Base-by-base conservation (phyloP, 2,888 invertebrate genomes). In the Caenorhabditis becei region DNA sequence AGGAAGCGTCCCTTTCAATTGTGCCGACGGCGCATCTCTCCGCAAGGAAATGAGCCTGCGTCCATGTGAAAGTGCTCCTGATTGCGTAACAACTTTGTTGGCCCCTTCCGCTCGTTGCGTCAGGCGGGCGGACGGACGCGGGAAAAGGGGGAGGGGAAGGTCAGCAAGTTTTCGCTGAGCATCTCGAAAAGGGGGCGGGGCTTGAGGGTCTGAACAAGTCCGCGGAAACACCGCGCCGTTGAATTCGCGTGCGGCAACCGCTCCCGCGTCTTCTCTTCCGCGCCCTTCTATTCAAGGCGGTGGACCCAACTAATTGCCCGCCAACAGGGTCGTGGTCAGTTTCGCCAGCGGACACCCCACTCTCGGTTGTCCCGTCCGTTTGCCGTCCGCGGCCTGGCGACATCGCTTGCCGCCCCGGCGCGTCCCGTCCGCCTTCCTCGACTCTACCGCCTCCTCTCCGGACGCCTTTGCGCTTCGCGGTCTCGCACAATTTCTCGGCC, bases 41-140 rank as follows among this genome's bases (percentile, higher is more conserved):
- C 23, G 51, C 16, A 61, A 41, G 70, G 62, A 71, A 71, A 71
- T 71, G 61, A 61, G 61, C 59, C 62, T 62, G 69, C 49, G 61
- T 32, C 35, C 20, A 53, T 18, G 47, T 54, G 54, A 74, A 74
- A 66, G 65, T 58, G 65, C 66, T 56, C 59, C 65, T 74, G 74
- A 74, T 74, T 74, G 74, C 74, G 74, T 74, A 74, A 74, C 74
- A 49, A 65, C 37, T 74, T 62, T 20, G 47, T 58, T 51, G 49
- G 35, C 24, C 20, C 54, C 4, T 23, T 72, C 72, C 28, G 41
- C 56, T 58, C 59, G 26, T 66, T 66, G 74, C 74, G 74, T 66
- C 24, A 70, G 16, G 65, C 74, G 59, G 72, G 44, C 53, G 44
- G 65, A 32, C 53, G 44, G 65, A 32, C 51, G 54, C 20, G 56